These are phyloP conservation scores for Drosophila formosana DNA, from an alignment of 2,888 invertebrate genomes.

Conservation along the genomic window DNA sequence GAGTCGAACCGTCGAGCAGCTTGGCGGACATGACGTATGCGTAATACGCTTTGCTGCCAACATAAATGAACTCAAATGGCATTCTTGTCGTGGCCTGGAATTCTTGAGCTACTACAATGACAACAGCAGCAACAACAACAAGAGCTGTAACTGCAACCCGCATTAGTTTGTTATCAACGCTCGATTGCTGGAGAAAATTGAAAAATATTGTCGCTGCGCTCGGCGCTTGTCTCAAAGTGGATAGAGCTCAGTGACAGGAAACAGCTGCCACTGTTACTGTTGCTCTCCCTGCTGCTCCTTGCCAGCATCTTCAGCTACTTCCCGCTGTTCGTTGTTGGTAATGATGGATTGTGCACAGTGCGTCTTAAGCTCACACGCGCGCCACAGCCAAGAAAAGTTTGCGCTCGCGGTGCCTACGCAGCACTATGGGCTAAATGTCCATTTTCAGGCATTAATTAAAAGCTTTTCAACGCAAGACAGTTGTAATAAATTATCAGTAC, in stretches of 20 bases:
- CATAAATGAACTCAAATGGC: conserved; percentile 45
- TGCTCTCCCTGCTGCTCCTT: conserved; percentile 9
- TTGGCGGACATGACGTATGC: conserved; percentile 39
- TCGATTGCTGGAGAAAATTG: conserved; percentile 78
- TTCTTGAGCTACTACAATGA: conserved; percentile 16
- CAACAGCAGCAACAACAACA: conserved; percentile 27
- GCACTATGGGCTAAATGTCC: background rate
- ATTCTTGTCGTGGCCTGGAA: conserved; percentile 25
- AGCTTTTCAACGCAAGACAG: background rate
- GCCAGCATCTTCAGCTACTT: conserved; percentile 13
- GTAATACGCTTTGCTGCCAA: conserved; percentile 32
- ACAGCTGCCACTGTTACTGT: conserved; percentile 37
- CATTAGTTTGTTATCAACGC: conserved; percentile 79
- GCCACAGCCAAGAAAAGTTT: conserved; percentile 62
- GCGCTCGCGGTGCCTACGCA: conserved; percentile 63
- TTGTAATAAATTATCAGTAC: no score
- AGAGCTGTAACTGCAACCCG: conserved; percentile 51
- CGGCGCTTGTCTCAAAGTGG: conserved; percentile 34
- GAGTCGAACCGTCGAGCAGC: conserved; percentile 21
- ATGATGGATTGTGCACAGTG: conserved; percentile 73
- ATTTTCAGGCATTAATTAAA: background rate
- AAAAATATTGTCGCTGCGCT: conserved; percentile 75
- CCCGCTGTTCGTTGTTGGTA: conserved; percentile 36
- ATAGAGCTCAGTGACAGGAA: conserved; percentile 50
- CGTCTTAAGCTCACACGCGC: conserved; percentile 66